phyloP scores from a whole-genome alignment of 2,797 vertebrate genomes.

The Acanthornis magna region DNA sequence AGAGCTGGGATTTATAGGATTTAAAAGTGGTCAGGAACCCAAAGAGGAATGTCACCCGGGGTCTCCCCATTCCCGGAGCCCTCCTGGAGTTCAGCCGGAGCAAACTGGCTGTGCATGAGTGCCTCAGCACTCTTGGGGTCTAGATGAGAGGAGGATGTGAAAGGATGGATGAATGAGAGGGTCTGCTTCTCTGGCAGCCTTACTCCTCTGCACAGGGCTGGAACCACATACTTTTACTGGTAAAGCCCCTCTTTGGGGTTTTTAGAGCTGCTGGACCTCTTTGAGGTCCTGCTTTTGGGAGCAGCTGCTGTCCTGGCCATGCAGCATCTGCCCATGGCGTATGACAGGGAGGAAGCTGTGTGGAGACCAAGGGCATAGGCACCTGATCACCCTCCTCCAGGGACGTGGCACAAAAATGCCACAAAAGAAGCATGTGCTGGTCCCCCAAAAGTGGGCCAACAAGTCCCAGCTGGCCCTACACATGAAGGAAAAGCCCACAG shows the following conservation, averaged over 20 bases:
- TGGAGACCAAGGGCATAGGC: fast-evolving
- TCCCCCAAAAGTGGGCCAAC: background rate
- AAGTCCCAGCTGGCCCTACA: fast-evolving
- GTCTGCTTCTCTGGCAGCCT: too few relatives aligned
- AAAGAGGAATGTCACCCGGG: background rate
- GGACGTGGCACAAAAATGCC: fast-evolving
- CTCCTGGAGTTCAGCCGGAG: background rate
- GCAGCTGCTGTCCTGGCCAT: background rate
- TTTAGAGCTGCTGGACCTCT: background rate
- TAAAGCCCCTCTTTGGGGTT: background rate
- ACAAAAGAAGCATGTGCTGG: fast-evolving
- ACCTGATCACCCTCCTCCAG: background rate
- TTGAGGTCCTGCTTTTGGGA: too few relatives aligned
- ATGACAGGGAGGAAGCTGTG: background rate
- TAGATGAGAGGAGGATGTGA: too few relatives aligned
- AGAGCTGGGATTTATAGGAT: background rate
- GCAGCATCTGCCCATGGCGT: fast-evolving
- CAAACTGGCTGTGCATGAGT: background rate
- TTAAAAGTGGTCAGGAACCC: background rate
- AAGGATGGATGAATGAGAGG: background rate
- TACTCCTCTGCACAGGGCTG: background rate
- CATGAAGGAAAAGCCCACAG: fast-evolving
- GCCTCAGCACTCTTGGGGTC: too few relatives aligned
- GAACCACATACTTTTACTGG: fast-evolving
- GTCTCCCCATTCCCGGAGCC: background rate